Conservation (phyloP, 2,888 invertebrate species). For the Ctena decussata region DNA sequence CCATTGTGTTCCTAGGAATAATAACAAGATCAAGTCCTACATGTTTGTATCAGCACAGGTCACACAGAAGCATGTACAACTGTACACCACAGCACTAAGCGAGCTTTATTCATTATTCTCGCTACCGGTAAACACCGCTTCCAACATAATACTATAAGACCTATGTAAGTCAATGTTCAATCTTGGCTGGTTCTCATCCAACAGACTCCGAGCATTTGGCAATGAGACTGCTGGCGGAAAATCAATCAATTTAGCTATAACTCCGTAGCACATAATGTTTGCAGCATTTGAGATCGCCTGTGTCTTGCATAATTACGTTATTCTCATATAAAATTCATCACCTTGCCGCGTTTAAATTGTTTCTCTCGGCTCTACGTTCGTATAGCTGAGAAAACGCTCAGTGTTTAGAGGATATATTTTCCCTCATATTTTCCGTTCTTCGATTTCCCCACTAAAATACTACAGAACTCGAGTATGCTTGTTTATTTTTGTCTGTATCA, state of each 20-base stretch:
- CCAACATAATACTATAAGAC: constrained; percentile 5
- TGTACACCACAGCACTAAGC: neutral
- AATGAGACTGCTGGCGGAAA: neutral
- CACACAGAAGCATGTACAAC: neutral
- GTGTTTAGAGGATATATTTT: neutral
- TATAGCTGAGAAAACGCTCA: constrained; percentile 9
- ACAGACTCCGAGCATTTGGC: constrained; percentile 9
- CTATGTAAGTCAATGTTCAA: neutral
- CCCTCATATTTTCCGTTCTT: too few species aligned
- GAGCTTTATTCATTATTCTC: neutral
- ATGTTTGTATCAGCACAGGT: constrained; percentile 7
- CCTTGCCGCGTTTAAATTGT: constrained; percentile 61
- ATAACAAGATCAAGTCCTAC: neutral
- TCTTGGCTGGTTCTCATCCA: neutral
- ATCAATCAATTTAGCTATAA: constrained; percentile 11
- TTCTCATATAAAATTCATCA: constrained; percentile 76
- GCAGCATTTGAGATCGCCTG: constrained; percentile 22
- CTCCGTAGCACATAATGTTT: constrained; percentile 6
- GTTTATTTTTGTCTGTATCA: too few species aligned
- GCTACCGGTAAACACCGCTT: neutral
- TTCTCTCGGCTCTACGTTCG: constrained; percentile 1
- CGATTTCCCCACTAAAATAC: too few species aligned
- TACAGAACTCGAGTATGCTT: too few species aligned
- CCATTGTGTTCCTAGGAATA: neutral
- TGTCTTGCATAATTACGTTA: constrained; percentile 74